Evolutionary conservation across 2,797 vertebrate genomes (phyloP).

Genomic region (Sebastes iracundus): DNA sequence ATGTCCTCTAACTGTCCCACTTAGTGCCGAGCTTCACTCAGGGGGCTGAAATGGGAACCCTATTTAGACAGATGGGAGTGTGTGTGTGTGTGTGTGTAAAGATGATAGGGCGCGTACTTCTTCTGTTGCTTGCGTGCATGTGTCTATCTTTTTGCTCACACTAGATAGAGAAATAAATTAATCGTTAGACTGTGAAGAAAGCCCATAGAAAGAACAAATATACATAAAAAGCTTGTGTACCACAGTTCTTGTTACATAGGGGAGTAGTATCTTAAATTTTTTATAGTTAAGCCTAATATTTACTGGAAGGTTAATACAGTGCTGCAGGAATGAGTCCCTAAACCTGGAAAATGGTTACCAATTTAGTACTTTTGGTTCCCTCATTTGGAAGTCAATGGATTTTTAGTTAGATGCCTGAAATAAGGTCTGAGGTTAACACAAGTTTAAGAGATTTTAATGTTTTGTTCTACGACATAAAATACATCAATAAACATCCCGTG

Average conservation of each 20-base stretch:
- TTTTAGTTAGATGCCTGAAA: too few species aligned
- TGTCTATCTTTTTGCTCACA: slow-evolving; percentile 6
- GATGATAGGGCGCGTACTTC: slow-evolving; percentile 39
- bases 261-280: background rate
- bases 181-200: background rate
- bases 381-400: too few species aligned
- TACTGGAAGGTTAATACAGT: background rate
- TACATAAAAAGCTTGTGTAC: background rate
- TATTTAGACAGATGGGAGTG: slow-evolving; percentile 51
- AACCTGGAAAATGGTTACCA: too few species aligned
- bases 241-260: background rate
- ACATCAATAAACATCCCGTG: too few species aligned
- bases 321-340: too few species aligned
- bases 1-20: slow-evolving; percentile 78
- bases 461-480: too few species aligned
- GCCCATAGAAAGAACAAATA: background rate
- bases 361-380: too few species aligned
- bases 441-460: too few species aligned
- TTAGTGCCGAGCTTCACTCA: slow-evolving; percentile 69
- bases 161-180: background rate
- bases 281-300: background rate
- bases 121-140: slow-evolving; percentile 15
- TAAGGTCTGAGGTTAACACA: too few species aligned
- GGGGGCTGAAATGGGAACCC: slow-evolving; percentile 72
- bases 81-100: background rate